Evolutionary conservation across 2,888 invertebrate species (phyloP), one percentile per base, ranked within the genome.

Genomic region (Cyaniris semiargus): DNA sequence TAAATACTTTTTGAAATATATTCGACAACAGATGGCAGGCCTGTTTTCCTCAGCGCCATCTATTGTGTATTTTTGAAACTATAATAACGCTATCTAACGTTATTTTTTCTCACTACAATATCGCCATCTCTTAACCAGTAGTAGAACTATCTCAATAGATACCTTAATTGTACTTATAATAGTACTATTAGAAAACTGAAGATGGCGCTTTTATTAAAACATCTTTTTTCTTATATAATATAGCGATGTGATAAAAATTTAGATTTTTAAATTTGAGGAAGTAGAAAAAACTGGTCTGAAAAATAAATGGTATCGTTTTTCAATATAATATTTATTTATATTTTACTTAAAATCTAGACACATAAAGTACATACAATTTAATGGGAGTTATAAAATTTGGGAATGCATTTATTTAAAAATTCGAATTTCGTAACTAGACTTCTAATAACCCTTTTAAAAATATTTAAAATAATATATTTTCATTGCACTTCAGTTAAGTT

Each of bases 31-130:
- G 66, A 31, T 66, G 27, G 66, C 27, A 31, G 27, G 1, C 5
- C 4, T n/a, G 10, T 10, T 13, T n/a, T 38, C 1, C 10, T 5
- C 76, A 56, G 3, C 60, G 81, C 79, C 80, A 80, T 80, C 82
- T 82, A 23, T 70, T 75, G 7, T 27, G 4, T 7, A 80, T 34
- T 80, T 80, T 21, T 10, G 3, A 10, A 71, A 48, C 21, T 27
- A 53, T 27, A 53, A 27, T 18, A 48, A 13, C 27, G 53, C 23
- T 53, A 74, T 53, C 74, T 74, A 31, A 31, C 13, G 53, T 1
- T 18, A n/a, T 27, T 7, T 53, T 3, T 15, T 31, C 6, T 3
- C 53, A 53, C 7, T 15, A 71, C 1, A 21, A 72, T 48, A 21
- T 31, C n/a, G 44, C 23, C 15, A 13, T 74, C 74, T 74, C 0